These are phyloP conservation scores for Leptocoma aspasia DNA, from an alignment of 2,113 vertebrate species.

Conservation along the genomic window DNA sequence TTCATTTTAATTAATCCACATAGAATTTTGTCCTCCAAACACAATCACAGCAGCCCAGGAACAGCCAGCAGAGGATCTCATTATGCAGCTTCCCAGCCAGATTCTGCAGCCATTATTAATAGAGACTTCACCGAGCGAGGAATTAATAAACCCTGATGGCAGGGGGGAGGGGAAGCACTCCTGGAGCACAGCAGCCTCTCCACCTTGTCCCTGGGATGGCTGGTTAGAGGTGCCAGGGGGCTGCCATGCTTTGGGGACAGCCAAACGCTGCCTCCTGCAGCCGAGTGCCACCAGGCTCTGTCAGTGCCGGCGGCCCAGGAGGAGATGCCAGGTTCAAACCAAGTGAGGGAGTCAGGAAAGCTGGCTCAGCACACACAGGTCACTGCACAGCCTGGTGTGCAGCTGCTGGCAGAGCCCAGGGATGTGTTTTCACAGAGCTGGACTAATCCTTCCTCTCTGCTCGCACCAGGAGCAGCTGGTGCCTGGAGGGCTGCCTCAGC, in stretches of 20 bases:
- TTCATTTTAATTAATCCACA: constrained; percentile 64
- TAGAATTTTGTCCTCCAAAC: constrained; percentile 41
- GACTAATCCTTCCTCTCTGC: background rate
- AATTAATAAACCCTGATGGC: background rate
- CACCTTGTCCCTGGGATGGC: background rate
- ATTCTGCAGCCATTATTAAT: constrained; percentile 9
- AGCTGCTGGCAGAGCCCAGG: background rate
- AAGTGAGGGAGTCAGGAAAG: background rate
- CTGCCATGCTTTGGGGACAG: background rate
- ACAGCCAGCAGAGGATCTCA: constrained; percentile 30
- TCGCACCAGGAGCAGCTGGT: rapidly evolving
- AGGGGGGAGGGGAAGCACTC: background rate
- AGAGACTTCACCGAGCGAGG: background rate
- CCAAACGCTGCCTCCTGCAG: background rate
- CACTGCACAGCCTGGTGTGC: background rate
- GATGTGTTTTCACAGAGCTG: rapidly evolving
- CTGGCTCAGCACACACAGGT: background rate
- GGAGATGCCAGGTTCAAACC: rapidly evolving
- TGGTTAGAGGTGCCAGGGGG: background rate
- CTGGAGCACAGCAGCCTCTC: background rate
- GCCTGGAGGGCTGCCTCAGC: background rate
- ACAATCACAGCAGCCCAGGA: background rate
- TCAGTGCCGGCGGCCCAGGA: rapidly evolving
- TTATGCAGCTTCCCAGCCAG: constrained; percentile 4
- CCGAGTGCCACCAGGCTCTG: no score